These are phyloP conservation scores for Trichoplusia ni DNA, from an alignment of 1,140 invertebrate genomes.

Conservation along the genomic window DNA sequence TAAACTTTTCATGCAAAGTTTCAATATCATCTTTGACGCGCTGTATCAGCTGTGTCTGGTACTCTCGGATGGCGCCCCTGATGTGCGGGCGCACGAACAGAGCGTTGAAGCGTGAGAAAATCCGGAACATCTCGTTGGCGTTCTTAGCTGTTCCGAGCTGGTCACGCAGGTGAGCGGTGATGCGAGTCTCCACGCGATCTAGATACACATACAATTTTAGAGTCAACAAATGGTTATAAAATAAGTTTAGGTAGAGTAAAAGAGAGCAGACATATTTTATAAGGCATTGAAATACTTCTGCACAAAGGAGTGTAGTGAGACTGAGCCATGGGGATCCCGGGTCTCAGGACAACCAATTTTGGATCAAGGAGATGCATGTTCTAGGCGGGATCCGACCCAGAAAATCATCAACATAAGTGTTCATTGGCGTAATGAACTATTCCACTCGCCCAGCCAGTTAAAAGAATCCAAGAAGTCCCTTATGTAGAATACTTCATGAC, in stretches of 20 bases:
- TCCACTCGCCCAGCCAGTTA: too few species aligned
- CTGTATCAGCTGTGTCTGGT: constrained; percentile 99
- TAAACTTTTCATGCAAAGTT: constrained; percentile 98
- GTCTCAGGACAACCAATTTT: too few species aligned
- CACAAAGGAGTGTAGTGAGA: too few species aligned
- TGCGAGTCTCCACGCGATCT: constrained; percentile 97
- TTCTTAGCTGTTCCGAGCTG: constrained; percentile 99
- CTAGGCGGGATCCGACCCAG: too few species aligned
- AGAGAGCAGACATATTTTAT: too few species aligned
- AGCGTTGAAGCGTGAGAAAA: constrained; percentile 99
- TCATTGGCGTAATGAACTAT: too few species aligned
- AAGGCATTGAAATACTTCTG: too few species aligned
- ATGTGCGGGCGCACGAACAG: constrained; percentile 99
- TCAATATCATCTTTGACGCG: constrained; percentile 99
- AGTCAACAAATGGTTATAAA: neutral
- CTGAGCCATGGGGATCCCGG: too few species aligned
- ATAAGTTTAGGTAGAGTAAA: neutral
- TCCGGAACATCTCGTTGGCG: constrained; percentile 99
- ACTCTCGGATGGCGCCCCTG: constrained; percentile 98
- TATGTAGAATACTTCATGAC: too few species aligned
- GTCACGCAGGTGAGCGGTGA: constrained; percentile 97
- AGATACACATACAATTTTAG: neutral
- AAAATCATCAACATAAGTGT: too few species aligned
- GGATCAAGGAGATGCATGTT: too few species aligned
- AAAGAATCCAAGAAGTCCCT: too few species aligned